Evolutionary conservation across 1,140 invertebrate genomes (phyloP).

Genomic region (Contarinia nasturtii): DNA sequence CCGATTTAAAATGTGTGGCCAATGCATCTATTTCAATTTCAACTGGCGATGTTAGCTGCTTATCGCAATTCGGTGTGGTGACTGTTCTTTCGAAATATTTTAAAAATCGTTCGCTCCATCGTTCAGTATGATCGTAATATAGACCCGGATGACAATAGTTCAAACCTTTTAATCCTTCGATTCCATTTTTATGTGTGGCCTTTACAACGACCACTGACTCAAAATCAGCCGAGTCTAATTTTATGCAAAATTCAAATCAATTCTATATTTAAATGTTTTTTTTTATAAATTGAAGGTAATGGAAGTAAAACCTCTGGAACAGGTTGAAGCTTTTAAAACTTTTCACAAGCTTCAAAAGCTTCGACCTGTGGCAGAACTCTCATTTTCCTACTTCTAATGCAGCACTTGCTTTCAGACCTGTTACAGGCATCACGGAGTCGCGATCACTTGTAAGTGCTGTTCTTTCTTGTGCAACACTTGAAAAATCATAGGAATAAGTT

Average conservation of each 20-base stretch:
- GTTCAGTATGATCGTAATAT: conserved; percentile 24
- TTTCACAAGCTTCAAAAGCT: no score
- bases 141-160: conserved; percentile 44
- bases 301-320: background rate
- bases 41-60: conserved; percentile 20
- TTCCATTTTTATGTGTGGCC: conserved; percentile 16
- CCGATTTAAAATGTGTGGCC: conserved; percentile 32
- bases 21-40: conserved; percentile 34
- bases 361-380: no score
- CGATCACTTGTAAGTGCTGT: no score
- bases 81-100: conserved; percentile 34
- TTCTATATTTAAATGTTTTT: no score
- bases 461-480: no score
- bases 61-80: conserved; percentile 9
- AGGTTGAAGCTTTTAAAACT: background rate
- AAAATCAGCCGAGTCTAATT: conserved; percentile 30
- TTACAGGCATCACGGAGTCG: no score
- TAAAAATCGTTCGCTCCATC: conserved; percentile 34
- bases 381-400: no score
- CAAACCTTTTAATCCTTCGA: conserved; percentile 25
- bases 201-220: conserved; percentile 35
- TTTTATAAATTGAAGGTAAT: background rate
- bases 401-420: no score
- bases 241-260: conserved; percentile 1
- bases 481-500: no score